Evolutionary conservation across 2,113 vertebrate genomes (phyloP).

Genomic region (Noctilio leporinus): DNA sequence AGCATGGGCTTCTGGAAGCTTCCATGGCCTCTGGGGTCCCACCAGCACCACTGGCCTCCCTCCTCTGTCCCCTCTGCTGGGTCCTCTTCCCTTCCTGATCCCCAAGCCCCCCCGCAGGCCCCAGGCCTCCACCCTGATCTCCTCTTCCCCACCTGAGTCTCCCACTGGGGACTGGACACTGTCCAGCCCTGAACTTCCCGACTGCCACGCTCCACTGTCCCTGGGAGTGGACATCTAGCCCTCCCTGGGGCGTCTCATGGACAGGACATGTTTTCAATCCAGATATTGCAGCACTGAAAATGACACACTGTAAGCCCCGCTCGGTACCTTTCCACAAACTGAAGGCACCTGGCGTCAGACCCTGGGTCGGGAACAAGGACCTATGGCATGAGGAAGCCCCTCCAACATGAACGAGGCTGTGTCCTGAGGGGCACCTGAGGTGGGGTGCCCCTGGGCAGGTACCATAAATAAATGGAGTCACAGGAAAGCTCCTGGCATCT

Average conservation of each 20-base stretch:
- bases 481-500: not conserved
- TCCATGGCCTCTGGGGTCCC: not conserved
- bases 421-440: not conserved
- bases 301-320: not conserved
- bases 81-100: not conserved
- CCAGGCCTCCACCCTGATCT: not conserved
- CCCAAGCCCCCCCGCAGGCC: fast-evolving
- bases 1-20: not conserved
- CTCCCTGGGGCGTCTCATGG: not conserved
- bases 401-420: not conserved
- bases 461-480: fast-evolving
- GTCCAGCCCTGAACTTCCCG: not conserved
- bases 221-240: not conserved
- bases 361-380: not conserved
- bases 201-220: not conserved
- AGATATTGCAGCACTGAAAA: not conserved
- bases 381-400: not conserved
- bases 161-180: not conserved
- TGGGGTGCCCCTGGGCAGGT: not conserved
- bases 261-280: not conserved
- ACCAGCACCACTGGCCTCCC: fast-evolving
- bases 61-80: not conserved
- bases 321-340: not conserved
- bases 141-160: not conserved
- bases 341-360: not conserved